phyloP scores from a whole-genome alignment of 2,113 vertebrate species.

The Salvelinus alpinus region DNA sequence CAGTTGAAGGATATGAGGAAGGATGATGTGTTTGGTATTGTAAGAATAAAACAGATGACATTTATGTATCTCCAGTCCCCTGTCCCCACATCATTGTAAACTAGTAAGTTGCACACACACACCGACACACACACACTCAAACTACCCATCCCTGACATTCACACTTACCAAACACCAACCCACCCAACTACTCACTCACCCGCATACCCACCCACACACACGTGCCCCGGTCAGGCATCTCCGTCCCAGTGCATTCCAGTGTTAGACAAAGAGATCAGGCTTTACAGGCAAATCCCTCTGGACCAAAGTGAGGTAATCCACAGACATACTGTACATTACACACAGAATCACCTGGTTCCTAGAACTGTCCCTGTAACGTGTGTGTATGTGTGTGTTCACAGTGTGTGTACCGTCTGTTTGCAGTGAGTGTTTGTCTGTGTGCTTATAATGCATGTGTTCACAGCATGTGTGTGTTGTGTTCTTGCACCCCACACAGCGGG shows the following conservation, averaged over 20 bases:
- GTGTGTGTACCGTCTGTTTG: no score
- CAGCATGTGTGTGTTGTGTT: no score
- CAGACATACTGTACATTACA: slow-evolving; percentile 21
- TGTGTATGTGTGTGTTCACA: no score
- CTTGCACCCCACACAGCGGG: no score
- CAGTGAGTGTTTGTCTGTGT: no score
- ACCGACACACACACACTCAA: background rate
- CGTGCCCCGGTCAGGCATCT: slow-evolving; percentile 18
- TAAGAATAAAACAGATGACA: no score
- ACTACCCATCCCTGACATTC: background rate
- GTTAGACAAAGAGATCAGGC: slow-evolving; percentile 62
- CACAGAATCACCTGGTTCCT: slow-evolving; percentile 61
- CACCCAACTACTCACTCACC: no score
- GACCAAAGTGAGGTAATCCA: slow-evolving; percentile 58
- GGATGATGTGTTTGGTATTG: no score
- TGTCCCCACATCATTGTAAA: background rate
- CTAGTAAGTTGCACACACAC: background rate
- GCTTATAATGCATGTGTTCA: no score
- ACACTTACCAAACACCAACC: background rate
- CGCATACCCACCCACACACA: slow-evolving; percentile 12
- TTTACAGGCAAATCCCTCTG: slow-evolving; percentile 68
- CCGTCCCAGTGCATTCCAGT: slow-evolving; percentile 69
- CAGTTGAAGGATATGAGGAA: background rate
- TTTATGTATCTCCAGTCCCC: no score
- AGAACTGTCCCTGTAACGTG: slow-evolving; percentile 23